Percentiles rank a stretch among this genome's conserved stretches.
Conservation (phyloP, 2,797 vertebrate species). For the Cebuella pygmaea region DNA sequence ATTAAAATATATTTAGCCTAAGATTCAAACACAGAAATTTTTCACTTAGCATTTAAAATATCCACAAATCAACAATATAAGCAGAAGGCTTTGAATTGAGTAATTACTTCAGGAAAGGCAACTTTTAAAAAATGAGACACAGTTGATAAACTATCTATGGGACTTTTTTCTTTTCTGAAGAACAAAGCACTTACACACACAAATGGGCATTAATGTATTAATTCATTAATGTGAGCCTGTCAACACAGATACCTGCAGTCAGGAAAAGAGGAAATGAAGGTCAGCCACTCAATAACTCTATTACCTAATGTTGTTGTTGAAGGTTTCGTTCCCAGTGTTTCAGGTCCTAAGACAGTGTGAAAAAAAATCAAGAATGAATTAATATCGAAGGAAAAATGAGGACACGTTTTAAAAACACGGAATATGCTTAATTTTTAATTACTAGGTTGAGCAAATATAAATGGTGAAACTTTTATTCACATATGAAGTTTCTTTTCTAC, state of each 20-base stretch:
- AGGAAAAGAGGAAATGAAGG: background rate
- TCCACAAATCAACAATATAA: background rate
- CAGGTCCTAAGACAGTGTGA: slow-evolving; percentile 69
- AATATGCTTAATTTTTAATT: slow-evolving; percentile 19
- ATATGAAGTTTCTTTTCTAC: background rate
- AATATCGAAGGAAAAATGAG: slow-evolving; percentile 48
- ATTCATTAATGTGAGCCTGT: background rate
- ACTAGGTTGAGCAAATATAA: slow-evolving; percentile 17
- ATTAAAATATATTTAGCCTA: slow-evolving; percentile 1
- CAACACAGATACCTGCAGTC: background rate
- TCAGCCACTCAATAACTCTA: background rate
- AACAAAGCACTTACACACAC: background rate
- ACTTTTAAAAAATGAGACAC: slow-evolving; percentile 18
- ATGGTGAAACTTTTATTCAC: slow-evolving; percentile 9
- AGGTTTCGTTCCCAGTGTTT: slow-evolving; percentile 77
- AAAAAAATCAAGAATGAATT: slow-evolving; percentile 46
- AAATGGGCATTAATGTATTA: background rate
- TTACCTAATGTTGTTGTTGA: slow-evolving; percentile 79
- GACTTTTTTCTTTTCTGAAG: background rate
- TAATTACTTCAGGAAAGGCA: background rate
- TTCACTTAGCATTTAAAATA: background rate
- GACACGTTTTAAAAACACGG: background rate
- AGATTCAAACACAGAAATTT: slow-evolving; percentile 3
- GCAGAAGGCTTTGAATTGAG: slow-evolving; percentile 13
- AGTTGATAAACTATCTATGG: background rate